phyloP scores from a whole-genome alignment of 2,113 vertebrate genomes.

The Neopipo cinnamomea region DNA sequence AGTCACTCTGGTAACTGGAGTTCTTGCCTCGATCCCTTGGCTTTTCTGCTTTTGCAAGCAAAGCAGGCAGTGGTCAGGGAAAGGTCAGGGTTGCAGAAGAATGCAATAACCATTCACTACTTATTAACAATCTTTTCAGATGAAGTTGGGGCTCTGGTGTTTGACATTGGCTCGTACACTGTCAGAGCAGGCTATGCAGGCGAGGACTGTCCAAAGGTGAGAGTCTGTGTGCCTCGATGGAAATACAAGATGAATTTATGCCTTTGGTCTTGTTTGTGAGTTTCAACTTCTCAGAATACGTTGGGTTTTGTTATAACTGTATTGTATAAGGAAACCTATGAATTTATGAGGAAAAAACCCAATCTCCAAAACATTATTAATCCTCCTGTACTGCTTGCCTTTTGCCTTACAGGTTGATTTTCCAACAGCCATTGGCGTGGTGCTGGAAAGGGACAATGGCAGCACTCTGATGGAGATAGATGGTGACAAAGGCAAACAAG shows the following conservation, averaged over 20 bases:
- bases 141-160: constrained; percentile 97
- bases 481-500: constrained; percentile 92
- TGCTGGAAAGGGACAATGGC: constrained; percentile 93
- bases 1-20: accelerated
- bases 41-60: background rate
- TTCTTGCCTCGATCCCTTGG: background rate
- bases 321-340: background rate
- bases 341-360: background rate
- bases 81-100: background rate
- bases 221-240: background rate
- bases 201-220: constrained; percentile 98
- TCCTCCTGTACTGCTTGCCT: background rate
- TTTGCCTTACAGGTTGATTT: constrained; percentile 88
- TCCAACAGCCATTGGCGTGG: constrained; percentile 94
- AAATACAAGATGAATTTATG: background rate
- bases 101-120: background rate
- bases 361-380: background rate
- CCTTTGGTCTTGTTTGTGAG: background rate
- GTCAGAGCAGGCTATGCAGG: constrained; percentile 98
- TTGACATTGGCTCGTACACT: constrained; percentile 96
- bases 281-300: accelerated
- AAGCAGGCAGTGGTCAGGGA: background rate
- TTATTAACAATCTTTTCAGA: constrained; percentile 75
- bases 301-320: background rate
- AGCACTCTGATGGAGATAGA: constrained; percentile 95